Base-by-base conservation (phyloP, 2,888 invertebrate genomes). In the Blastobasis adustella region DNA sequence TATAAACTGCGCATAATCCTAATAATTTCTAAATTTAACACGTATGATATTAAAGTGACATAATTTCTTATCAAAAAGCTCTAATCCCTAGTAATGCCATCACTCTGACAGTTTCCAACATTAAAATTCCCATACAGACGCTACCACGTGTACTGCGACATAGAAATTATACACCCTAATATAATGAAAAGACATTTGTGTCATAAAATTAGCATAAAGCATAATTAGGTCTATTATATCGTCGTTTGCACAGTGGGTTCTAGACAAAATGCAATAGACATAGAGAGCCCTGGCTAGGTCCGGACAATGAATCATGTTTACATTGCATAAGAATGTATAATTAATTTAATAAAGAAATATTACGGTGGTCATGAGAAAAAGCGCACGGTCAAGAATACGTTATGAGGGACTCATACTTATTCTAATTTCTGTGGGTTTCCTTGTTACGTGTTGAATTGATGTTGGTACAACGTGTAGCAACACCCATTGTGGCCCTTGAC, bases 281-380 rank as follows among this genome's bases (percentile, higher is more conserved):
- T 41, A 40, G 42, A 50, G 38, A 23, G 23, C 23, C 23, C 23
- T 23, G 23, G 23, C 23, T 23, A 23, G 23, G 23, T 7, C 7
- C 42, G 53, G 54, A 76, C 84, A 85, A 85, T 76, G 67, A 62
- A 58, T 64, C 65, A 66, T 88, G 87, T 88, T 87, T 87, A 88
- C 86, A 82, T 86, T 84, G 78, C 69, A 64, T 61, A 69, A 69
- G 87, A 86, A 87, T 87, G 86, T 77, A 87, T 87, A 87, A 87
- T 82, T 85, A 83, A 40, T 40, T 23, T 42, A 42, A 85, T 82
- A 73, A 65, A 77, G 73, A 82, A 79, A 77, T 81, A 82, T 79
- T 70, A 67, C 69, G 67, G 71, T 63, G 76, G 74, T 75, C 85
- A 85, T 86, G 86, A 85, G 86, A 86, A 86, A 82, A 73, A 66